phyloP scores from a whole-genome alignment of 2,888 invertebrate species.

The Atethmia centrago region DNA sequence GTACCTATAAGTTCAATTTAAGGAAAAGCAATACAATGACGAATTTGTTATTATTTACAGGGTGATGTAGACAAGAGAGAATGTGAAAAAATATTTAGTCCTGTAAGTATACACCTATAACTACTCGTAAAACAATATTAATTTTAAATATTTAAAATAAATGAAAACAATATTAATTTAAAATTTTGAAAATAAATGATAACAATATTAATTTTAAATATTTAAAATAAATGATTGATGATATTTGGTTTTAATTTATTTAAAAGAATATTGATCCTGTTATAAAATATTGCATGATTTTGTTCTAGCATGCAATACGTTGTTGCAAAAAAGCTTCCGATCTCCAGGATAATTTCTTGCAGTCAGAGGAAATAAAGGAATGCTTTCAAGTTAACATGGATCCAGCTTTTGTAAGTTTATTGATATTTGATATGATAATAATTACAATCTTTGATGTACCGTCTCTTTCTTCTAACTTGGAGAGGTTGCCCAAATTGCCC shows the following conservation, averaged over 20 bases:
- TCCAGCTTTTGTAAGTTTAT: slow-evolving; percentile 41
- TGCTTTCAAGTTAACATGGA: slow-evolving; percentile 24
- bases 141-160: neutral
- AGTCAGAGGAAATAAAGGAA: neutral
- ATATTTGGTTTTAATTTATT: too few species aligned
- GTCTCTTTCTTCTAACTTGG: neutral
- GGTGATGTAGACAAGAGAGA: slow-evolving; percentile 19
- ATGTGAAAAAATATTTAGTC: slow-evolving; percentile 32
- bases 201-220: neutral
- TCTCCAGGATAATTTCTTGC: neutral
- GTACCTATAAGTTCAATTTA: neutral
- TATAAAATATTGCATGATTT: neutral
- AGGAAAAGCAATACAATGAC: neutral
- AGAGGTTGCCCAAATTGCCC: neutral
- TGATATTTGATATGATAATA: neutral
- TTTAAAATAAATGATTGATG: too few species aligned
- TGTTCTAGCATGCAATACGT: slow-evolving; percentile 6
- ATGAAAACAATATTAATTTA: neutral
- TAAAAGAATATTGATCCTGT: neutral
- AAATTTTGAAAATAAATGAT: neutral
- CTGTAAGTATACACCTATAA: slow-evolving; percentile 24
- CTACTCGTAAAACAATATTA: neutral
- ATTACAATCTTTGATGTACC: neutral
- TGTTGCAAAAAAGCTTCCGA: slow-evolving; percentile 34
- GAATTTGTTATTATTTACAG: slow-evolving; percentile 18